Base-by-base conservation (phyloP, 1,140 invertebrate genomes). In the Polypedilum vanderplanki region DNA sequence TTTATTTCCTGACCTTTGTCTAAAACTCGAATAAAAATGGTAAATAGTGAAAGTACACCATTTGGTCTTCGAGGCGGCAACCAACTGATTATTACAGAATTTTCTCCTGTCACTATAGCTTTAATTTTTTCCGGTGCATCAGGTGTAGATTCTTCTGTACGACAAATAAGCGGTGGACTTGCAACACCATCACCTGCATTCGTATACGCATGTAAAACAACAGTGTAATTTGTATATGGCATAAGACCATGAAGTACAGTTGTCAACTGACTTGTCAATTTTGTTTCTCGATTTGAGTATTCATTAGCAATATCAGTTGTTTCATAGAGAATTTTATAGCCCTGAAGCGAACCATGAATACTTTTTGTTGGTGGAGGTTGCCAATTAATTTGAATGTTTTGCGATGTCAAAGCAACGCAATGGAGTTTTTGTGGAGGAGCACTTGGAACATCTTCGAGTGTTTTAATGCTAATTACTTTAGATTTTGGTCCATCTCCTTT, bases 271-370 rank as follows among this genome's bases (percentile, higher is more conserved):
- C 85, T 84, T 2, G 87, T 86, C n/a, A 86, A 86, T 79, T 88
- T 87, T 1, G 86, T 87, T 79, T 89, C 87, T 3, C 85, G 81
- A 12, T 77, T 81, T 81, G 84, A 84, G 77, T 86, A 85, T 75
- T 89, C 88, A 10, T 83, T 85, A 4, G 87, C 87, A 4, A 84
- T 84, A 15, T 86, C 84, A 41, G 84, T 86, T 10, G 90, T 87
- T 73, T 91, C 90, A 80, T 92, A 93, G 33, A 92, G 85, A 65
- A 94, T 83, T 81, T 92, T 92, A 84, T 93, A 95, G 1, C 92
- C 92, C 79, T 91, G 89, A 57, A 94, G 88, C 73, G 92, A 84
- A 10, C 93, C 93, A 78, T 93, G 88, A 78, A 87, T 85, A 46
- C 87, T 87, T 75, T 88, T 86, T 24, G 86, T 82, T 1, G 89